Base-by-base conservation (phyloP, 2,797 vertebrate species). In the Pterois miles region DNA sequence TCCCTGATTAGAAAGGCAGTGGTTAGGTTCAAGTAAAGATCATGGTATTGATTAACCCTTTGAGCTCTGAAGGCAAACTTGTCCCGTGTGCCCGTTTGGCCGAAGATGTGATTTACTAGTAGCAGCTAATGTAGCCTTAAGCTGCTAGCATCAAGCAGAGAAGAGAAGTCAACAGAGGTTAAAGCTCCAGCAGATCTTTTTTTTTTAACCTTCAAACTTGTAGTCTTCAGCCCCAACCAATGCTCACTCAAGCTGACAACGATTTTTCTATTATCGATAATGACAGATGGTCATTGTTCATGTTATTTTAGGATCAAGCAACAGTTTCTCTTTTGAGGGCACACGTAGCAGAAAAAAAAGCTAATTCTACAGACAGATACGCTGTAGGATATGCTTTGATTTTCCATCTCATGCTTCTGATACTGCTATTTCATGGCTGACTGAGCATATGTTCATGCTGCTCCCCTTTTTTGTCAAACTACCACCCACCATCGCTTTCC, bases 371-470 rank as follows among this genome's bases (percentile, higher is more conserved):
- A 33, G 27, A 36, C 29, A 63, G 25, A 14, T 40, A 56, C 16
- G 23, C 34, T 48, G 27, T 1, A 29, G 5, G 8, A 60, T 46
- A 23, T 20, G n/a, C 10, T 14, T 14, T 7, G 33, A 27, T 23
- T 58, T 56, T 52, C 56, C 31, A 43, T 34, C 52, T 43, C 27
- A 6, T 63, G n/a, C 8, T 54, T 56, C 50, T 67, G 18, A 83
- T 67, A 20, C 16, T 36, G 20, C 34, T 29, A 27, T 71, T 68
- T 59, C 10, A 57, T 10, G 60, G 29, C 20, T 36, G 52, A 70
- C 46, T 53, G 50, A 33, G 20, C 43, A 40, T 58, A 23, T 31
- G 48, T 75, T 78, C 65, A 66, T 40, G 66, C 78, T 59, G 53
- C 13, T 63, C 11, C 20, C 12, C 6, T 8, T 16, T 57, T 65